Conservation (phyloP, 2,888 invertebrate species). For the Danaus chrysippus region DNA sequence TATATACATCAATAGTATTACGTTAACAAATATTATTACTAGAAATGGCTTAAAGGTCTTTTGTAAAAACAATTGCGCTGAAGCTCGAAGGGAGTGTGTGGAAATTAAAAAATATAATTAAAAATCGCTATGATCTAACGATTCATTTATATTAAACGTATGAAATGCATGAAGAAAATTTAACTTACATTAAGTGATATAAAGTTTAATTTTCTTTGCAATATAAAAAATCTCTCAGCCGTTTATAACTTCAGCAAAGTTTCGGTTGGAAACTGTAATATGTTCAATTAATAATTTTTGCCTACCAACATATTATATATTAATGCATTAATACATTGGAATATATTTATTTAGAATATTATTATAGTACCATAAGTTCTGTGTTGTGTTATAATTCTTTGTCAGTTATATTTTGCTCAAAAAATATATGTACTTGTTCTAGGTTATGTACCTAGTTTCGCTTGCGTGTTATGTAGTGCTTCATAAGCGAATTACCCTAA, state of each 20-base stretch:
- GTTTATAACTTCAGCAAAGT: conserved; percentile 18
- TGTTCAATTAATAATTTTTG: conserved; percentile 23
- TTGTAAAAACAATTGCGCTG: not conserved
- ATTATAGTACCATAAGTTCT: not conserved
- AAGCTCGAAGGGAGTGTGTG: too few species aligned
- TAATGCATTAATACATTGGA: not conserved
- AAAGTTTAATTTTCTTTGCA: conserved; percentile 8
- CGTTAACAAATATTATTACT: too few species aligned
- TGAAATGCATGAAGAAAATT: not conserved
- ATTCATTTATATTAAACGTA: not conserved
- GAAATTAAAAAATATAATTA: not conserved
- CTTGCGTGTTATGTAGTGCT: not conserved
- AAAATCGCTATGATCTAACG: conserved; percentile 3
- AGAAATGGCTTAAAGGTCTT: too few species aligned
- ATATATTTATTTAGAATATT: not conserved
- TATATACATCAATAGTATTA: too few species aligned
- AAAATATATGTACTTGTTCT: too few species aligned
- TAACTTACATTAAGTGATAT: not conserved
- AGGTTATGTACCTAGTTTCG: not conserved
- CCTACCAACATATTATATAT: conserved; percentile 6
- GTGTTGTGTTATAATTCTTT: too few species aligned
- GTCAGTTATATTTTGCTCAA: too few species aligned
- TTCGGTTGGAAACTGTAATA: conserved; percentile 22
- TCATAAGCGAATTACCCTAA: not conserved
- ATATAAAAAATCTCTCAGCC: not conserved